These are phyloP conservation scores for Setipinna tenuifilis DNA, from an alignment of 2,797 vertebrate genomes.

Conservation along the genomic window DNA sequence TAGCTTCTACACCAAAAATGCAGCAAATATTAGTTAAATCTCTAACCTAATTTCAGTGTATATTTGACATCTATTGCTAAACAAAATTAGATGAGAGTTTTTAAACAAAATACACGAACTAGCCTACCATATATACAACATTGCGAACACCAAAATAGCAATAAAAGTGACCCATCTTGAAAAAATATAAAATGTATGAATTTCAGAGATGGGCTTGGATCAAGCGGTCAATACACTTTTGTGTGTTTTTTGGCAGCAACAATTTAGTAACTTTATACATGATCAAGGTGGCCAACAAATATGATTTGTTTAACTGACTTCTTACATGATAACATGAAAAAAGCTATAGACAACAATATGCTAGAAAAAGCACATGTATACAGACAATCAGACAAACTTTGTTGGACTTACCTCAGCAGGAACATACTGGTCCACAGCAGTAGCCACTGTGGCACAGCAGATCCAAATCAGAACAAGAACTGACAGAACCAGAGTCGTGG, in stretches of 20 bases:
- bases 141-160: not conserved
- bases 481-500: conserved; percentile 89
- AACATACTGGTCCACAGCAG: conserved; percentile 94
- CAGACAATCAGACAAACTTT: too few species aligned
- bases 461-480: conserved; percentile 97
- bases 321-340: too few species aligned
- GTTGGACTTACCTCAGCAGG: conserved; percentile 84
- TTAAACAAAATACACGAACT: not conserved
- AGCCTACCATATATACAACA: not conserved
- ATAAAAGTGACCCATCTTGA: not conserved
- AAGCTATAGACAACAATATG: too few species aligned
- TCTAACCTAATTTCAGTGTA: not conserved
- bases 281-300: too few species aligned
- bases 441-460: conserved; percentile 95
- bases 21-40: not conserved
- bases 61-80: not conserved
- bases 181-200: not conserved
- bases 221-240: not conserved
- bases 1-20: conserved; percentile 83
- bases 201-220: not conserved
- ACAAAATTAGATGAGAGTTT: too few species aligned
- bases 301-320: too few species aligned
- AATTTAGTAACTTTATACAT: too few species aligned
- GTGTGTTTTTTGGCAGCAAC: not conserved
- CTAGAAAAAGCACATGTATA: too few species aligned